These are phyloP conservation scores for Conus ventricosus DNA, from an alignment of 1,140 invertebrate species.

Conservation along the genomic window DNA sequence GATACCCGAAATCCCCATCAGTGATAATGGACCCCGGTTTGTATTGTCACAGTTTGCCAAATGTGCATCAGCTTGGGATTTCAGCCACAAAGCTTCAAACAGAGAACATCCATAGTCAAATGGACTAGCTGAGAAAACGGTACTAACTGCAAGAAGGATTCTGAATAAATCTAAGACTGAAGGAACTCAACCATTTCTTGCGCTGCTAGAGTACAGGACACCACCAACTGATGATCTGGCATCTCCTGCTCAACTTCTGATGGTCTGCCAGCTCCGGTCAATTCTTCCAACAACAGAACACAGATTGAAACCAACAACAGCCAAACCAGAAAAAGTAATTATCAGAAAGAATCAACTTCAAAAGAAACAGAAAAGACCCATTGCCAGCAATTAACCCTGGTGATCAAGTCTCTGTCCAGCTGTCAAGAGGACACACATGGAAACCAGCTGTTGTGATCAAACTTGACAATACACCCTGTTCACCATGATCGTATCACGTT, in stretches of 20 bases:
- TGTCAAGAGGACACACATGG: background rate
- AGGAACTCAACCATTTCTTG: constrained; percentile 40
- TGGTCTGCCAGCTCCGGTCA: constrained; percentile 36
- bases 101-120: constrained; percentile 52
- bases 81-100: constrained; percentile 43
- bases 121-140: constrained; percentile 41
- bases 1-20: constrained; percentile 46
- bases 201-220: constrained; percentile 40
- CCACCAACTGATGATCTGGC: constrained; percentile 36
- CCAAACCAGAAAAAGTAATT: background rate
- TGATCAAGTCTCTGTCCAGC: background rate
- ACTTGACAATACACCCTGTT: background rate
- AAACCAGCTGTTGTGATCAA: background rate
- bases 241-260: constrained; percentile 43
- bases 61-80: background rate
- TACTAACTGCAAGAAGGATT: constrained; percentile 38
- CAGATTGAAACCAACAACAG: constrained; percentile 15
- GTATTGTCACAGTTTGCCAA: background rate
- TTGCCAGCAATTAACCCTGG: background rate
- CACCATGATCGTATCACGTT: background rate
- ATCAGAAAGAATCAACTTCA: background rate
- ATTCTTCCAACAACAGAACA: constrained; percentile 32
- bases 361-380: background rate
- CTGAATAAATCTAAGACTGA: constrained; percentile 37
- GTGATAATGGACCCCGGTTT: constrained; percentile 48